Percentiles rank a stretch among this genome's conserved stretches.
phyloP scores from a whole-genome alignment of 2,888 invertebrate genomes.

The Hofmannophila pseudospretella region DNA sequence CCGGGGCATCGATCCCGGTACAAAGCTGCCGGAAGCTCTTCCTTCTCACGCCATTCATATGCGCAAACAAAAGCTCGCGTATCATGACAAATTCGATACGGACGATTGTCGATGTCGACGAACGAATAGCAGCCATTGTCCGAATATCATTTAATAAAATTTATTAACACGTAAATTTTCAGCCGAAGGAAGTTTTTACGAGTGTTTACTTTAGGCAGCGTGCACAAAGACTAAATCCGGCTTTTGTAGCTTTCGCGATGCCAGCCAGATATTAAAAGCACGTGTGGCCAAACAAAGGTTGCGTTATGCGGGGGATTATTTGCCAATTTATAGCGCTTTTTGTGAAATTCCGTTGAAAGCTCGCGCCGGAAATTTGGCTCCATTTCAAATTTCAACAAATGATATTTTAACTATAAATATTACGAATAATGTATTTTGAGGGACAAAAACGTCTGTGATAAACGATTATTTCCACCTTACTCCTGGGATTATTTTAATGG shows the following conservation, averaged over 20 bases:
- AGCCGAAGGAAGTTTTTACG: conserved; percentile 49
- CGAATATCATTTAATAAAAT: conserved; percentile 62
- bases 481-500: conserved; percentile 40
- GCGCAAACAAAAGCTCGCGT: conserved; percentile 51
- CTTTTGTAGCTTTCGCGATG: conserved; percentile 55
- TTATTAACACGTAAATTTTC: conserved; percentile 33
- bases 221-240: conserved; percentile 70
- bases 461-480: conserved; percentile 44
- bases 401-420: conserved; percentile 72
- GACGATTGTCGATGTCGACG: conserved; percentile 52
- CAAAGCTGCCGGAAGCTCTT: conserved; percentile 64
- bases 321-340: conserved; percentile 77
- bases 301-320: conserved; percentile 78
- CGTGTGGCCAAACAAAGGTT: conserved; percentile 78
- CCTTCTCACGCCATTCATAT: conserved; percentile 65
- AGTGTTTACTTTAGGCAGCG: conserved; percentile 65
- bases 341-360: conserved; percentile 72
- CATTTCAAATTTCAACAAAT: conserved; percentile 77
- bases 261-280: conserved; percentile 73
- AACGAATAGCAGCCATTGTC: conserved; percentile 41
- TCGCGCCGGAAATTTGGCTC: conserved; percentile 75
- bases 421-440: conserved; percentile 48
- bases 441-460: conserved; percentile 46
- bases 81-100: conserved; percentile 74
- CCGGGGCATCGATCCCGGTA: conserved; percentile 54